Evolutionary conservation across 2,797 vertebrate species (phyloP).

Genomic region (Leuciscus waleckii): DNA sequence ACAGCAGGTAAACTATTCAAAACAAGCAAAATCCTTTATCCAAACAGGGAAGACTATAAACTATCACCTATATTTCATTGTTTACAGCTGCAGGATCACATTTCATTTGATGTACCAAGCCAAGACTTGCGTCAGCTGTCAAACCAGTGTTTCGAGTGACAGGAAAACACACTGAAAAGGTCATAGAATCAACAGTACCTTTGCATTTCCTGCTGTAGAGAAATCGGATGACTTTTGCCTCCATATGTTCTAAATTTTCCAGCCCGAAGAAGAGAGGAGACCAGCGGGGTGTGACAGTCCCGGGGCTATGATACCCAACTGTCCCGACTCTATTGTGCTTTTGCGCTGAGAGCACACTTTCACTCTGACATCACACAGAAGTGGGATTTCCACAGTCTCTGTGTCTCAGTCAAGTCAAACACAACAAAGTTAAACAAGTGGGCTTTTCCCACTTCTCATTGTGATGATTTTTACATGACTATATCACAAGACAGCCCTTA

Average conservation of each 20-base stretch:
- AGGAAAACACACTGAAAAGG: neutral
- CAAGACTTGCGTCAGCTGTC: neutral
- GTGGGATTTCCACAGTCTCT: conserved; percentile 72
- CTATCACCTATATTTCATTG: neutral
- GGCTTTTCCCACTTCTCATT: conserved; percentile 8
- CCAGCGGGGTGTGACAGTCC: conserved; percentile 47
- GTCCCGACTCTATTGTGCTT: conserved; percentile 70
- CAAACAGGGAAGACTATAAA: neutral
- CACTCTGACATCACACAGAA: conserved; percentile 75
- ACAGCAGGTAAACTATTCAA: neutral
- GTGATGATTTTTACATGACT: conserved; percentile 28
- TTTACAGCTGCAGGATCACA: conserved; percentile 6
- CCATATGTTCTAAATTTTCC: conserved; percentile 65
- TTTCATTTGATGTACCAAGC: conserved; percentile 6
- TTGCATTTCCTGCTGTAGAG: conserved; percentile 74
- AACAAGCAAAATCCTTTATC: neutral
- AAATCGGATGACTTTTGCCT: conserved; percentile 73
- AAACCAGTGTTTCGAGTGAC: neutral
- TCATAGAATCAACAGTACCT: conserved; percentile 68
- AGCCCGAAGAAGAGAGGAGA: conserved; percentile 47
- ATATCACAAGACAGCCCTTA: conserved; percentile 17
- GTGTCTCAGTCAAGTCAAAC: conserved; percentile 13
- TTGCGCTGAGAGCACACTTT: conserved; percentile 80
- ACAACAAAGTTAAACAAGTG: conserved; percentile 15
- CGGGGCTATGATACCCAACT: conserved; percentile 54